Conservation (phyloP, 2,888 invertebrate species). For the Leptinotarsa juncta region DNA sequence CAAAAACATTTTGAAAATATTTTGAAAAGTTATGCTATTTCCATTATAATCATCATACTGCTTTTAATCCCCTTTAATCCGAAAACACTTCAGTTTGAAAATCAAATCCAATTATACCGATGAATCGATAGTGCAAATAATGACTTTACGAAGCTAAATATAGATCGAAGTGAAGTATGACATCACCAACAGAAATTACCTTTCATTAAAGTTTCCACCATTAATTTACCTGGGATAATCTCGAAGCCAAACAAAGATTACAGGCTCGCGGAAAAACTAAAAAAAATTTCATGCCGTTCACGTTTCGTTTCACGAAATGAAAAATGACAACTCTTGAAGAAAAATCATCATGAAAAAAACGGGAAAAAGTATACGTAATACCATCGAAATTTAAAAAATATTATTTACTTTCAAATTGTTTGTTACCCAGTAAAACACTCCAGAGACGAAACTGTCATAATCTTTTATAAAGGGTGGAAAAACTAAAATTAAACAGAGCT, state of each 20-base stretch:
- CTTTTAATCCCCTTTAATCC: neutral
- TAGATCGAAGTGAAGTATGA: conserved; percentile 35
- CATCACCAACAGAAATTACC: conserved; percentile 36
- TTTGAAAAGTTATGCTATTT: conserved; percentile 34
- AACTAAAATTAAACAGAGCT: too few relatives aligned
- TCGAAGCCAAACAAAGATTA: conserved; percentile 27
- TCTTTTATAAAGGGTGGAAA: too few relatives aligned
- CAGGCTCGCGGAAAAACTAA: conserved; percentile 2
- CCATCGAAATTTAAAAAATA: too few relatives aligned
- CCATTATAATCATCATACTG: neutral
- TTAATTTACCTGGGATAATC: conserved; percentile 28
- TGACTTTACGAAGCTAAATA: conserved; percentile 36
- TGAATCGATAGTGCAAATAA: conserved; percentile 41
- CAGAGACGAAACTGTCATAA: too few relatives aligned
- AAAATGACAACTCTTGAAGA: too few relatives aligned
- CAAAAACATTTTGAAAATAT: too few relatives aligned
- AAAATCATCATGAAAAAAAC: too few relatives aligned
- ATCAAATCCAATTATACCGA: conserved; percentile 37
- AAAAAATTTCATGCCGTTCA: neutral
- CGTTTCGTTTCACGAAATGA: too few relatives aligned
- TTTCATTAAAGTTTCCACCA: conserved; percentile 22
- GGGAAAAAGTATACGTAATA: too few relatives aligned
- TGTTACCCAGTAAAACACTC: too few relatives aligned
- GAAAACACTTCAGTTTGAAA: conserved; percentile 12
- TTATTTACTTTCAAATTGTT: too few relatives aligned